These are phyloP conservation scores for Mus caroli DNA, from an alignment of 2,797 vertebrate species.

Conservation along the genomic window DNA sequence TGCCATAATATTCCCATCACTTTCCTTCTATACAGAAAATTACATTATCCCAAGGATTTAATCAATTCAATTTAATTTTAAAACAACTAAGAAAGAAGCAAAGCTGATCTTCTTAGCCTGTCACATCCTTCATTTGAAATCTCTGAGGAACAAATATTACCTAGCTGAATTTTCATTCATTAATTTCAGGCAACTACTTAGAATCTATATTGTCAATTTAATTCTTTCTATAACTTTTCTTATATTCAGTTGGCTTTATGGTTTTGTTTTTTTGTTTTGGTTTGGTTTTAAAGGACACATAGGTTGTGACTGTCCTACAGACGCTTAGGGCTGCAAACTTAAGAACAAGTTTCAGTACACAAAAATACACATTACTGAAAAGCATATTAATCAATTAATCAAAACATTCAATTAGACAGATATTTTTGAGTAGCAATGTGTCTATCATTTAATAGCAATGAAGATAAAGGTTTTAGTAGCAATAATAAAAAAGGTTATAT, in stretches of 20 bases:
- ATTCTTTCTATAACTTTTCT: conserved; percentile 22
- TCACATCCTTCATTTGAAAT: conserved; percentile 9
- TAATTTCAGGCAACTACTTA: conserved; percentile 11
- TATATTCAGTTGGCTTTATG: not conserved
- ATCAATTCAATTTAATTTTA: conserved; percentile 45
- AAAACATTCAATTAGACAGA: conserved; percentile 41
- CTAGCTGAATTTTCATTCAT: conserved; percentile 39
- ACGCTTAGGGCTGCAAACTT: not conserved
- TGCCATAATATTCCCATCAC: conserved; percentile 34
- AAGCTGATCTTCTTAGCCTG: not conserved
- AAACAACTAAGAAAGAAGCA: conserved; percentile 29
- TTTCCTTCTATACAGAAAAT: conserved; percentile 50
- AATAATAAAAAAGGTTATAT: not conserved
- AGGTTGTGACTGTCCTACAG: not conserved
- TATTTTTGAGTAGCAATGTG: conserved; percentile 14
- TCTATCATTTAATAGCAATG: not conserved
- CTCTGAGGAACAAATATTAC: conserved; percentile 20
- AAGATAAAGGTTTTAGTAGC: conserved; percentile 3
- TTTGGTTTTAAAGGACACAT: not conserved
- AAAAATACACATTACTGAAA: conserved; percentile 52
- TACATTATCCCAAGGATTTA: conserved; percentile 44
- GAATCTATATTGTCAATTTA: not conserved
- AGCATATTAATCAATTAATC: conserved; percentile 41
- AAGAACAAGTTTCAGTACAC: conserved; percentile 51
- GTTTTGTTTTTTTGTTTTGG: too few species aligned